Base-by-base conservation (phyloP, 2,113 vertebrate genomes). In the Antechinus flavipes region DNA sequence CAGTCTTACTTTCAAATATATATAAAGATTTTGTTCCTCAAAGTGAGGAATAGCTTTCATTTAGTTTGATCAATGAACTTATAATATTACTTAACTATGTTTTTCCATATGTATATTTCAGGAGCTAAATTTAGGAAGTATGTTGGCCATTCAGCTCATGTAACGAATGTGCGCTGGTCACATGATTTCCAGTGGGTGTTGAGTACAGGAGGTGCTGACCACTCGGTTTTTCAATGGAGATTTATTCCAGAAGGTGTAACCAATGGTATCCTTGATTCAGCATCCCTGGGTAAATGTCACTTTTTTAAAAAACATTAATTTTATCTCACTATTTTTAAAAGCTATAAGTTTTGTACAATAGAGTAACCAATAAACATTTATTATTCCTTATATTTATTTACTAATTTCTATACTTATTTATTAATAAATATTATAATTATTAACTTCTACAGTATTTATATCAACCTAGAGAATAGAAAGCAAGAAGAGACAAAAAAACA, bases 41-140 rank as follows among this genome's bases (percentile, higher is more conserved):
- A 61, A 56, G 23, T 95, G 90, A 94, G 93, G 91, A 94, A 14
- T 6, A 94, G 76, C 24, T 89, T 14, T 91, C 55, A 84, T 89
- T 95, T 84, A 61, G 90, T 97, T 94, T 92, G 93, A 93, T 3
- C 1, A 94, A 27, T 50, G 0, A 0, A 47, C 76, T 92, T 53
- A 90, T 47, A n/a, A 76, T 95, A 53, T 90, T 30, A 0, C 2
- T 35, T 95, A 93, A 52, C 46, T 95, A 27, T 94, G 95, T 0
- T 93, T 90, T 52, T 93, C 16, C n/a, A 93, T 42, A 93, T 96
- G 54, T 92, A 96, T 11, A 89, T 94, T 98, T 92, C 97, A 99
- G 99, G 99, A 96, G 99, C 99, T 96, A 99, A 99, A 97, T 99
- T 99, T 97, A 99, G 99, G 94, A 99, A 99, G 96, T 99, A 99